These are phyloP conservation scores for Corythornis vintsioides DNA, from an alignment of 2,113 vertebrate species.

Conservation along the genomic window DNA sequence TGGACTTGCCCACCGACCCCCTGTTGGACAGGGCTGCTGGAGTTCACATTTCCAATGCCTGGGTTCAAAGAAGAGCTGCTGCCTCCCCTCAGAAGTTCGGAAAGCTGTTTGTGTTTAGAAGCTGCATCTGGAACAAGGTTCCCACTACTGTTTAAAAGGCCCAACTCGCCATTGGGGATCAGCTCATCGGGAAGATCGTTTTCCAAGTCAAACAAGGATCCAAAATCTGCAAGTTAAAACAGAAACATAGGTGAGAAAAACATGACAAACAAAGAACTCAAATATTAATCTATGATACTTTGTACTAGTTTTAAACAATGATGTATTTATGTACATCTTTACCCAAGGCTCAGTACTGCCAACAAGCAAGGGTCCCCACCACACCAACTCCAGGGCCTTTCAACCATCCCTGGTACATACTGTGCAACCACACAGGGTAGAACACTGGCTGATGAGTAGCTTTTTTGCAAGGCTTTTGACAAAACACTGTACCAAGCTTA, in stretches of 20 bases:
- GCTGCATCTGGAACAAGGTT: constrained; percentile 90
- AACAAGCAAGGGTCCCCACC: rapidly evolving
- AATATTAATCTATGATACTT: not conserved
- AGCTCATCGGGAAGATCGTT: constrained; percentile 98
- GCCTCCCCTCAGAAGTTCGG: constrained; percentile 92
- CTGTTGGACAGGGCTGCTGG: constrained; percentile 84
- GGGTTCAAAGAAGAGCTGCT: constrained; percentile 82
- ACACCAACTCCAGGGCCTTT: not conserved
- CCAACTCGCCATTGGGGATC: constrained; percentile 93
- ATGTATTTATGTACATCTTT: not conserved
- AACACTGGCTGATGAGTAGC: not conserved
- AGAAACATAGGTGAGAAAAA: constrained; percentile 67
- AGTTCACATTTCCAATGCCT: constrained; percentile 82
- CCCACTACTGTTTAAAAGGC: constrained; percentile 85
- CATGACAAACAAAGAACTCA: not conserved
- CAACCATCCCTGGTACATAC: rapidly evolving
- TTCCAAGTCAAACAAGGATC: constrained; percentile 95
- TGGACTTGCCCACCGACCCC: constrained; percentile 81
- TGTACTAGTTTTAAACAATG: not conserved
- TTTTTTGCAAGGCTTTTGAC: not conserved
- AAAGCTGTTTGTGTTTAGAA: constrained; percentile 96
- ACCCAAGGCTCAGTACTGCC: not conserved
- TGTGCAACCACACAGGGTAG: rapidly evolving
- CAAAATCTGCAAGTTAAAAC: constrained; percentile 87
- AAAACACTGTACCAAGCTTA: not conserved